These are phyloP conservation scores for Drosophila tristis DNA, from an alignment of 1,140 invertebrate genomes.

Conservation along the genomic window DNA sequence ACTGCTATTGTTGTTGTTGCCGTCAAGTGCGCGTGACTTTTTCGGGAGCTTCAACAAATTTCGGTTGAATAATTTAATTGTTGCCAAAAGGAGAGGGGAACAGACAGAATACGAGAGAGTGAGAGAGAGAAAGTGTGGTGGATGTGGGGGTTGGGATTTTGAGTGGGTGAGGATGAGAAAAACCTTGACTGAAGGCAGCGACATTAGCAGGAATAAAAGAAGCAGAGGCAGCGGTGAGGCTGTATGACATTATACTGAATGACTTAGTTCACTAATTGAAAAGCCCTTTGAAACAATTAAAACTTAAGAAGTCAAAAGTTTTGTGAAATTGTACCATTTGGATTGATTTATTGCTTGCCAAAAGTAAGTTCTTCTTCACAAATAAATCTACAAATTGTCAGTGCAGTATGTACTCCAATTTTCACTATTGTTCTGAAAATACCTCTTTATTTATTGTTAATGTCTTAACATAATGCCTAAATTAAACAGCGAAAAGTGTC, in stretches of 20 bases:
- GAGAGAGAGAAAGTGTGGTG: slow-evolving; percentile 5
- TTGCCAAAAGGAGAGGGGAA: slow-evolving; percentile 48
- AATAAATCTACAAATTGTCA: too few species aligned
- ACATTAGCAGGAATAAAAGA: slow-evolving; percentile 12
- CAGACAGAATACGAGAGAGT: too few species aligned
- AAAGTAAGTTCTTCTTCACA: too few species aligned
- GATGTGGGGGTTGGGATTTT: not conserved
- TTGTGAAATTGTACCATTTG: too few species aligned
- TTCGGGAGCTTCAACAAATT: slow-evolving; percentile 73
- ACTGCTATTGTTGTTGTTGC: slow-evolving; percentile 38
- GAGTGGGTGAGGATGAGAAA: not conserved
- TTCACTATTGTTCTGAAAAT: too few species aligned
- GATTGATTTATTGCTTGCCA: too few species aligned
- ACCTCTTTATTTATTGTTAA: too few species aligned
- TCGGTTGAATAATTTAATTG: slow-evolving; percentile 80
- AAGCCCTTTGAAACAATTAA: too few species aligned
- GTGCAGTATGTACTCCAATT: too few species aligned
- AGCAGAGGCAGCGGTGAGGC: not conserved
- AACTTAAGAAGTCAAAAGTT: too few species aligned
- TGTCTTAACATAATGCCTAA: too few species aligned
- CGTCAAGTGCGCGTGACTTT: slow-evolving; percentile 77
- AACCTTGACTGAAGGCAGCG: slow-evolving; percentile 13
- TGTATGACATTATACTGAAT: not conserved
- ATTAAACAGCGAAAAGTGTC: too few species aligned
- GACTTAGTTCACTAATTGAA: not conserved